phyloP scores from a whole-genome alignment of 2,888 invertebrate genomes.

The Drosophila affinis region DNA sequence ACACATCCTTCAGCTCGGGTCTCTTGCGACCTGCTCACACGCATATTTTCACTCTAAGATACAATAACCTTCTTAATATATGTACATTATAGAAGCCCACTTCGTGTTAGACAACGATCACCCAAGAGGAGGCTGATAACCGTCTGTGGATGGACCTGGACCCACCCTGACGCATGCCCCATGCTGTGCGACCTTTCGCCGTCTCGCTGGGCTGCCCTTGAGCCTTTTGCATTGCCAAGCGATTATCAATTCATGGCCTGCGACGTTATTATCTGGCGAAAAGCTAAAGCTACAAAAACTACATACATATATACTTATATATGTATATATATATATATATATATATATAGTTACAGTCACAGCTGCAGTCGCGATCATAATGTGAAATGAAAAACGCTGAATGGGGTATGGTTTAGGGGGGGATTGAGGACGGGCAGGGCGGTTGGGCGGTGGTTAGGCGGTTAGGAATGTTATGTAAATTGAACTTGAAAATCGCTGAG shows the following conservation, averaged over 20 bases:
- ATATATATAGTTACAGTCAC: no score
- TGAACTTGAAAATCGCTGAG: constrained; percentile 75
- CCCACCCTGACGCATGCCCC: neutral
- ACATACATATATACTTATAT: no score
- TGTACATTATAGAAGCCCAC: no score
- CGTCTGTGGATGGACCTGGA: neutral
- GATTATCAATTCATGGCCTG: constrained; percentile 47
- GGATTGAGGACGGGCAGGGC: constrained; percentile 35
- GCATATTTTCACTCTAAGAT: no score
- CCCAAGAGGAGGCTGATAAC: neutral
- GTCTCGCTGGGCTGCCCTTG: constrained; percentile 54
- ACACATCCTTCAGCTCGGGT: no score
- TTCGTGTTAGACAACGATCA: no score
- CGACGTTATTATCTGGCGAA: constrained; percentile 38
- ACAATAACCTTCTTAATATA: no score
- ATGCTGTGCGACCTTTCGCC: constrained; percentile 52
- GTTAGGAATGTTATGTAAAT: constrained; percentile 77
- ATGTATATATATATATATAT: no score
- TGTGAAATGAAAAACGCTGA: no score
- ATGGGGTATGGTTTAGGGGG: no score
- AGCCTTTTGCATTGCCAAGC: constrained; percentile 44
- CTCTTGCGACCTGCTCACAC: no score
- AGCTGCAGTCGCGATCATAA: no score
- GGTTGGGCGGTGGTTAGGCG: constrained; percentile 16
- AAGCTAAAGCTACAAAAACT: constrained; percentile 11